A percentile compares a stretch with the other conserved stretches of the same genome.
These are phyloP conservation scores for Lasioglossum morio DNA, from an alignment of 2,888 invertebrate genomes.

Conservation along the genomic window DNA sequence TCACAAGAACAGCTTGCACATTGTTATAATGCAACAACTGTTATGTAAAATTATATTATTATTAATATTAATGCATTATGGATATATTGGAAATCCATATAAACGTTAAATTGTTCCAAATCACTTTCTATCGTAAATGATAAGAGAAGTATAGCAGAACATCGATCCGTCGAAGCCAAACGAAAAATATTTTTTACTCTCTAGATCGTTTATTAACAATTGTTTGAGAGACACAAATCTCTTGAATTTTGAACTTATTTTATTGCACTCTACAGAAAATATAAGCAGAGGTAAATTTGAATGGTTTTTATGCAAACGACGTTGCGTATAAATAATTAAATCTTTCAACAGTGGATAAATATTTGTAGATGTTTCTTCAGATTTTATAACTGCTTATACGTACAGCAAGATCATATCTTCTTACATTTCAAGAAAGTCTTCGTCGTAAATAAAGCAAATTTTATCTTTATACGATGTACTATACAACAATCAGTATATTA, in stretches of 20 bases:
- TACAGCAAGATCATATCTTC: background rate
- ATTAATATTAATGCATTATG: background rate
- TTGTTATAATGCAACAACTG: background rate
- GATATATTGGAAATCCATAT: background rate
- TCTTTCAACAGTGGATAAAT: background rate
- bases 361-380: background rate
- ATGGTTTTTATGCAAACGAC: background rate
- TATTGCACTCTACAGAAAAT: too few relatives aligned
- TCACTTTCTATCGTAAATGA: constrained; percentile 4
- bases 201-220: background rate
- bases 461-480: background rate
- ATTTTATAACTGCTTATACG: background rate
- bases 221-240: background rate
- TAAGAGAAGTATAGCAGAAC: background rate
- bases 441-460: background rate
- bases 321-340: background rate
- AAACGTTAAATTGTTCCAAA: constrained; percentile 9
- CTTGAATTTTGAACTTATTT: background rate
- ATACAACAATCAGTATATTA: background rate
- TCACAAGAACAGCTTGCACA: background rate
- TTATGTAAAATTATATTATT: background rate
- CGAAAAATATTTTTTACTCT: background rate
- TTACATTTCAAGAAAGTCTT: background rate
- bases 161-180: background rate
- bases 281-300: background rate